Evolutionary conservation across 2,113 vertebrate species (phyloP).

Genomic region (Mystacornis crossleyi): DNA sequence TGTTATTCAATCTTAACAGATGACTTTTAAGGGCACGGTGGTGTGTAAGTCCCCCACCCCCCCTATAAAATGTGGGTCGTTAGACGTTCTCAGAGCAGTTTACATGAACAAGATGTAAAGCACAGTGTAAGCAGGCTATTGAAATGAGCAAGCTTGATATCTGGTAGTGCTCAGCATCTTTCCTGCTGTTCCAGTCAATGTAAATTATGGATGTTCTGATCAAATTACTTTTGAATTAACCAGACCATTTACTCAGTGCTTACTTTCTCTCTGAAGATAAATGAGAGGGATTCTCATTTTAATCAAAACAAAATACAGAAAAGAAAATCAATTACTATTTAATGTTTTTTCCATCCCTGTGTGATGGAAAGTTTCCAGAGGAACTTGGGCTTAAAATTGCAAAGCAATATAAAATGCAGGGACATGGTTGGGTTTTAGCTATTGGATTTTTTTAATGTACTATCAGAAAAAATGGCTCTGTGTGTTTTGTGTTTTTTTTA

Average conservation of each 20-base stretch:
- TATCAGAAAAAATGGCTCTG: not conserved
- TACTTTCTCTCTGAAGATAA: constrained; percentile 27
- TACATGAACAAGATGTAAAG: not conserved
- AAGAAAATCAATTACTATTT: constrained; percentile 51
- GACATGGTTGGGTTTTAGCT: not conserved
- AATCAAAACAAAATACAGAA: constrained; percentile 46
- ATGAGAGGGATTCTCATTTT: constrained; percentile 32
- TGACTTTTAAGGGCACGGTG: not conserved
- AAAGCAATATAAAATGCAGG: not conserved
- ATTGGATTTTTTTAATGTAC: not conserved
- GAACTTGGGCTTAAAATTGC: not conserved
- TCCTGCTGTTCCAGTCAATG: constrained; percentile 1
- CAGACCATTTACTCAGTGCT: constrained; percentile 32
- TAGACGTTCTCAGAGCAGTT: rapidly evolving
- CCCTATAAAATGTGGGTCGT: not conserved
- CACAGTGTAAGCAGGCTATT: not conserved
- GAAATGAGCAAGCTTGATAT: not conserved
- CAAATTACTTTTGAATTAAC: constrained; percentile 53
- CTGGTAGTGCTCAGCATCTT: constrained; percentile 2
- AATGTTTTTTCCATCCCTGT: constrained; percentile 7
- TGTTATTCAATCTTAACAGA: not conserved
- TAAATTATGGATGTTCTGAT: constrained; percentile 46
- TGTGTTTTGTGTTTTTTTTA: not conserved
- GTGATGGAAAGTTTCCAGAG: constrained; percentile 13
- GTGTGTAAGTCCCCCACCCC: not conserved